These are phyloP conservation scores for Plagodis pulveraria DNA, from an alignment of 2,888 invertebrate genomes.

Conservation along the genomic window DNA sequence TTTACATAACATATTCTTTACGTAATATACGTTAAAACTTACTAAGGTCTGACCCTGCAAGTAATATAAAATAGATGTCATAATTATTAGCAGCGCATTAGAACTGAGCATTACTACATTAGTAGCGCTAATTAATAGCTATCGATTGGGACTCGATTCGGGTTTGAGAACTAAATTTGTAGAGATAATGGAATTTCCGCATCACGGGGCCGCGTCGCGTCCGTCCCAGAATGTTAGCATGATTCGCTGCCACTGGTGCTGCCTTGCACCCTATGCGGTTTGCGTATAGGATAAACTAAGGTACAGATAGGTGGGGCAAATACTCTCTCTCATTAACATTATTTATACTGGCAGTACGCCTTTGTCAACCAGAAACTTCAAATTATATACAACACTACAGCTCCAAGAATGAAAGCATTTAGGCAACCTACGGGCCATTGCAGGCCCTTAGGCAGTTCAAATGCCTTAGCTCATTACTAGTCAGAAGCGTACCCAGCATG, in stretches of 20 bases:
- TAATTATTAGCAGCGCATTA: background rate
- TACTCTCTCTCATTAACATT: background rate
- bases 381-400: too few species aligned
- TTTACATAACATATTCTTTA: too few species aligned
- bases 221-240: conserved; percentile 38
- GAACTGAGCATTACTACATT: conserved; percentile 5
- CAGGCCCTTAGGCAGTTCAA: too few species aligned
- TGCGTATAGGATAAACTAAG: conserved; percentile 18
- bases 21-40: too few species aligned
- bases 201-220: conserved; percentile 54
- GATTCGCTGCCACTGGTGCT: conserved; percentile 32
- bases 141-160: conserved; percentile 29
- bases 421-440: too few species aligned
- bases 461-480: too few species aligned
- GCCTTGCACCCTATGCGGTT: conserved; percentile 33
- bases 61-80: too few species aligned
- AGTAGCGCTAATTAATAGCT: conserved; percentile 29
- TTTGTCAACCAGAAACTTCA: too few species aligned
- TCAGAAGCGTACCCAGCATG: too few species aligned
- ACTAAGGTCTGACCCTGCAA: too few species aligned
- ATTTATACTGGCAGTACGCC: too few species aligned
- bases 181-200: conserved; percentile 76
- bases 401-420: too few species aligned
- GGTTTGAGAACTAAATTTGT: conserved; percentile 60
- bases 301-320: background rate